Base-by-base conservation (phyloP, 2,797 vertebrate genomes). In the Acropternis orthonyx region DNA sequence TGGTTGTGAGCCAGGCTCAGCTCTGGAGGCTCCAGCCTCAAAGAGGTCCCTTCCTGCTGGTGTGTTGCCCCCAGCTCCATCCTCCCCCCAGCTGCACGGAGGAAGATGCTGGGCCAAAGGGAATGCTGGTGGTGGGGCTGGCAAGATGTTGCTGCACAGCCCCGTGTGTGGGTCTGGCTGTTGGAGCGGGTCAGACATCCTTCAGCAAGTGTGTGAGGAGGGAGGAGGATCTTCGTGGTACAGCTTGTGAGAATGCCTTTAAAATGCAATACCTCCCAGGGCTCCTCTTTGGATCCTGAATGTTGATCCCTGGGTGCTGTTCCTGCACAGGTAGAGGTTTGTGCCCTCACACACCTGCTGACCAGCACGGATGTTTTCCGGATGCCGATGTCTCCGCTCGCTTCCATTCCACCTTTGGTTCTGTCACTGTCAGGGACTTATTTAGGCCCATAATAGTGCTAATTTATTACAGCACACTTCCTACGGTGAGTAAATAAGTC, bases 401-500 rank as follows among this genome's bases (percentile, higher is more conserved):
- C 69, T 92, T 83, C 74, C 84, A 54, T 81, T 86, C 88, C 88
- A 55, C 89, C 90, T 68, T 43, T 18, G 32, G 28, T 92, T 97
- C 95, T 96, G 85, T 94, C 97, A 88, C 95, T 95, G 97, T 96
- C 96, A 94, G 95, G 93, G 90, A 86, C 97, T 84, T 92, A 95
- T 96, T 96, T 96, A 96, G 97, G 85, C 96, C 95, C 52, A 72
- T 97, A 97, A 92, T 75, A 84, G 96, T 32, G 96, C 96, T 98
- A 98, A 98, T 98, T 98, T 98, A 98, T 98, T 98, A 97, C 97
- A 91, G 94, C 92, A 86, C 97, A 96, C 97, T 98, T 98, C 97
- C 97, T 97, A 92, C 96, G 56, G 92, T 95, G 97, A 97, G 98
- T 98, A 98, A 98, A 98, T 98, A 98, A 98, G 98, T 97, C 98